Percentiles rank a stretch among this genome's conserved stretches.
These are phyloP conservation scores for Drosophila crucigera DNA, from an alignment of 2,888 invertebrate species.

Conservation along the genomic window DNA sequence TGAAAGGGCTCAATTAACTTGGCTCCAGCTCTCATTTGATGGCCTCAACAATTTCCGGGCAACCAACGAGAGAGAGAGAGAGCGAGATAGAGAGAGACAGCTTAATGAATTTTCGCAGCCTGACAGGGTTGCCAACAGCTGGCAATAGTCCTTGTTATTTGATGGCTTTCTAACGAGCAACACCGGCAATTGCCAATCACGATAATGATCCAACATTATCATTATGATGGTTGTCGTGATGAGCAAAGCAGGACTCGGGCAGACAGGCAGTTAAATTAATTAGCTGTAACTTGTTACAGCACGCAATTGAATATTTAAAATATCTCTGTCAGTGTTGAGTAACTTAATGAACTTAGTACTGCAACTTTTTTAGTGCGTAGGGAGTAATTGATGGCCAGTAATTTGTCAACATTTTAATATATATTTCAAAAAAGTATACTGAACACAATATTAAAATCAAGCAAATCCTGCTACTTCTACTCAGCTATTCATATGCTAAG, in stretches of 20 bases:
- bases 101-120: slow-evolving; percentile 47
- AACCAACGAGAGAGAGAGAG: background rate
- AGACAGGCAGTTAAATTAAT: slow-evolving; percentile 49
- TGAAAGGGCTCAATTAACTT: slow-evolving; percentile 54
- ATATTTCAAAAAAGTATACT: background rate
- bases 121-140: slow-evolving; percentile 12
- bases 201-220: slow-evolving; percentile 39
- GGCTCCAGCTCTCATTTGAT: background rate
- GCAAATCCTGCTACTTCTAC: no score
- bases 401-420: background rate
- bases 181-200: slow-evolving; percentile 32
- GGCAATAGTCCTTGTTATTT: slow-evolving; percentile 45
- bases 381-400: background rate
- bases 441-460: background rate
- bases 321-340: slow-evolving; percentile 10
- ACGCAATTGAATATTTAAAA: slow-evolving; percentile 12
- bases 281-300: slow-evolving; percentile 32
- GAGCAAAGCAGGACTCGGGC: slow-evolving; percentile 4
- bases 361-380: background rate
- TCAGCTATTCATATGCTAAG: background rate
- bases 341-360: slow-evolving; percentile 17
- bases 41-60: slow-evolving; percentile 23
- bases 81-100: background rate
- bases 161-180: slow-evolving; percentile 34
- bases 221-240: slow-evolving; percentile 16